phyloP scores from a whole-genome alignment of 2,113 vertebrate species.

The Apodemus sylvaticus region DNA sequence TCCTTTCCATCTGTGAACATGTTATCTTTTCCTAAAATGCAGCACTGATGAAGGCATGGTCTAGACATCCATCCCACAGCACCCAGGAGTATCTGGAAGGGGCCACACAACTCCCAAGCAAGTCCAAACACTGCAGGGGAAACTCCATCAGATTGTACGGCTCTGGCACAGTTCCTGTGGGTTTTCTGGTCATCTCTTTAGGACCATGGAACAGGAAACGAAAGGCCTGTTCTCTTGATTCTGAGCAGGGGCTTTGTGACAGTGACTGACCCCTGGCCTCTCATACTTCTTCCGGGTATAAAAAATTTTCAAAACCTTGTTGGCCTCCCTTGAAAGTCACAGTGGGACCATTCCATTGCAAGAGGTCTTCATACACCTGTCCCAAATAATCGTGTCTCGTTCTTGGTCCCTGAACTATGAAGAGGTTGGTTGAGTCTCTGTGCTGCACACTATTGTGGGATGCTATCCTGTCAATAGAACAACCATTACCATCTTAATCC shows the following conservation, averaged over 20 bases:
- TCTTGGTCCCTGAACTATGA: not conserved
- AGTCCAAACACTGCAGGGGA: not conserved
- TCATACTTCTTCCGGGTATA: not conserved
- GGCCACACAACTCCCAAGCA: not conserved
- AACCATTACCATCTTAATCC: not conserved
- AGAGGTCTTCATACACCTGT: not conserved
- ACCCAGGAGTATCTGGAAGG: not conserved
- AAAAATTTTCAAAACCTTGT: not conserved
- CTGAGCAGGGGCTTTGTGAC: not conserved
- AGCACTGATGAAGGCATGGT: not conserved
- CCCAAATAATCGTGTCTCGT: not conserved
- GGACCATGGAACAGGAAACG: not conserved
- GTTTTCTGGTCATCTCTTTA: not conserved
- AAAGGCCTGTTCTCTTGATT: not conserved
- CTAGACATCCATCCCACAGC: not conserved
- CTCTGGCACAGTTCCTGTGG: not conserved
- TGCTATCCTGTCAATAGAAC: not conserved
- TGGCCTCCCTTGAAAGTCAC: not conserved
- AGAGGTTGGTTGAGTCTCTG: not conserved
- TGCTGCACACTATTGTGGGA: not conserved
- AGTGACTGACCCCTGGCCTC: not conserved
- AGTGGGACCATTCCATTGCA: not conserved
- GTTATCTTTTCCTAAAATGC: not conserved
- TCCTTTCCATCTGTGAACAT: not conserved
- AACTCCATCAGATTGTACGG: not conserved